A percentile compares a stretch with the other conserved stretches of the same genome.
phyloP scores from a whole-genome alignment of 2,113 vertebrate genomes.

The Formicarius rufipectus region DNA sequence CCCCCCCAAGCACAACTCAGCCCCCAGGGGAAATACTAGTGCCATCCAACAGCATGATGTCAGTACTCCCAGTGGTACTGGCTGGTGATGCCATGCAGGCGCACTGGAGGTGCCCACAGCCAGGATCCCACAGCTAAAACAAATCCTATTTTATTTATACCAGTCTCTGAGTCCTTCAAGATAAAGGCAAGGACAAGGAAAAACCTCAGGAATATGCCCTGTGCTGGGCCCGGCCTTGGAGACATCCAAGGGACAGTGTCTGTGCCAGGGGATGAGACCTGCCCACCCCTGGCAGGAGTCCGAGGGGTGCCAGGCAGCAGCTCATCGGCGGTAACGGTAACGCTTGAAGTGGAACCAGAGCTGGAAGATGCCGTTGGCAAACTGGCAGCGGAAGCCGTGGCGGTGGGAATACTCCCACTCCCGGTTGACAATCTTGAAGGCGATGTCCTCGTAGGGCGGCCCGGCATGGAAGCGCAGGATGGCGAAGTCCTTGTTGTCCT shows the following conservation, averaged over 20 bases:
- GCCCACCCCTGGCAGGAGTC: rapidly evolving
- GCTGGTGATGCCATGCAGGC: rapidly evolving
- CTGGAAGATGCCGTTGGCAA: slow-evolving; percentile 97
- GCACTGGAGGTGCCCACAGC: rapidly evolving
- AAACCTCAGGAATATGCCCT: background rate
- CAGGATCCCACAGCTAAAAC: background rate
- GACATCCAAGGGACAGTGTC: rapidly evolving
- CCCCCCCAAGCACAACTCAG: background rate
- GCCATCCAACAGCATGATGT: no score
- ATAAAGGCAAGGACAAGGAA: background rate
- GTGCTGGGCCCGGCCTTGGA: background rate
- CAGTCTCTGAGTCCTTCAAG: background rate
- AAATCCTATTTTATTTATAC: slow-evolving; percentile 20
- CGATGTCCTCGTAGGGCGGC: slow-evolving; percentile 94
- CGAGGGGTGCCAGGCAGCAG: rapidly evolving
- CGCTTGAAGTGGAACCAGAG: slow-evolving; percentile 99
- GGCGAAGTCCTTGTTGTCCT: slow-evolving; percentile 95
- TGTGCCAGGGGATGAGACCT: rapidly evolving
- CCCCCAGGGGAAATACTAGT: no score
- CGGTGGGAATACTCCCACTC: slow-evolving; percentile 98
- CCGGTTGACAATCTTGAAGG: slow-evolving; percentile 95
- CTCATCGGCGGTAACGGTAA: slow-evolving; percentile 91
- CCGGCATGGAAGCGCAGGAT: slow-evolving; percentile 94
- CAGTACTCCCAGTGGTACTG: background rate
- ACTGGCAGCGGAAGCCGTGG: slow-evolving; percentile 97